Percentiles rank a stretch among this genome's conserved stretches.
These are phyloP conservation scores for cattle (Bos taurus) DNA, from an alignment of 2,113 vertebrate species.

Conservation along the genomic window DNA sequence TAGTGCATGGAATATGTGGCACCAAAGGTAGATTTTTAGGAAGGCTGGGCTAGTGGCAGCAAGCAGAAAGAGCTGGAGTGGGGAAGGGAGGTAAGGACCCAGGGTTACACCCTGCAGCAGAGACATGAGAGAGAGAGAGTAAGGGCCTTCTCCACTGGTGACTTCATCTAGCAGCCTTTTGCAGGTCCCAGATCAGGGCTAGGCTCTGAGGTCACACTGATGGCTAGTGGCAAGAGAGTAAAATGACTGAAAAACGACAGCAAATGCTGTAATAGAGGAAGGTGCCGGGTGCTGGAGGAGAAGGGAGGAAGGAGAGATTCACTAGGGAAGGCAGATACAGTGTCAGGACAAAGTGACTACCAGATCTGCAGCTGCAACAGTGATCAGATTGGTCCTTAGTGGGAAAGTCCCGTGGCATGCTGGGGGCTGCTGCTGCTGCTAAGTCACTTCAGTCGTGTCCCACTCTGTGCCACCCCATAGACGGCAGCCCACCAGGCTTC, in stretches of 20 bases:
- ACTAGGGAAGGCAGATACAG: neutral
- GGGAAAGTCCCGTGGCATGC: too few relatives aligned
- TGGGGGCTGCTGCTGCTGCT: too few relatives aligned
- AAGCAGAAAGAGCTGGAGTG: neutral
- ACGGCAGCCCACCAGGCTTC: too few relatives aligned
- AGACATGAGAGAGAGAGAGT: neutral
- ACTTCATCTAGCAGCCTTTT: neutral
- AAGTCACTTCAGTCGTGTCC: too few relatives aligned
- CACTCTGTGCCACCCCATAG: too few relatives aligned
- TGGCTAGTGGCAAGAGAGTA: neutral
- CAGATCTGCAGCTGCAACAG: neutral
- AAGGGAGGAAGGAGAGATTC: neutral
- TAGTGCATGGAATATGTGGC: neutral
- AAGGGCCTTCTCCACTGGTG: neutral
- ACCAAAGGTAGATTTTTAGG: neutral
- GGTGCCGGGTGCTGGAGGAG: neutral
- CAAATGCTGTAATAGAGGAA: neutral
- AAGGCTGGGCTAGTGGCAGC: neutral
- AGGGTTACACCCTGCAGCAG: neutral
- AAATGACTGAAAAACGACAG: neutral
- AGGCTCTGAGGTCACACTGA: neutral
- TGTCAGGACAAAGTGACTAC: neutral
- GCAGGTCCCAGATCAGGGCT: neutral
- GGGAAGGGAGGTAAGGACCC: neutral
- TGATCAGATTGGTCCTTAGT: too few relatives aligned